Base-by-base conservation (phyloP, 2,888 invertebrate species). In the Agrotis exclamationis region DNA sequence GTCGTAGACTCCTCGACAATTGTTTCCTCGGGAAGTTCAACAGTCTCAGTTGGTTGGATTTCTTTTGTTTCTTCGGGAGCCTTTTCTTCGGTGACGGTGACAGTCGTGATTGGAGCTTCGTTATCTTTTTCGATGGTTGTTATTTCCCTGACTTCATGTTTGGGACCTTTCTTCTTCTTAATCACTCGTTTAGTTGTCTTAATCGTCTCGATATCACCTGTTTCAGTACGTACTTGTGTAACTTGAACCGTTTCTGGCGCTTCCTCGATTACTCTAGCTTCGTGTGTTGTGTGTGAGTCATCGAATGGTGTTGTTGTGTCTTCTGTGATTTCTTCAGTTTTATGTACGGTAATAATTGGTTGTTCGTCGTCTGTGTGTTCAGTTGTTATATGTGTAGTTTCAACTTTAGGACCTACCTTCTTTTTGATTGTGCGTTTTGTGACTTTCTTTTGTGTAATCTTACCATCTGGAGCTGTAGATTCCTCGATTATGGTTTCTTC, bases 81-180 rank as follows among this genome's bases (percentile, higher is more conserved):
- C 87, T 79, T 85, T 79, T 87, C 95, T 87, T 82, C 94, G 80
- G 95, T 95, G 1, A 88, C 81, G 0, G 77, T 84, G 0, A 88
- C 84, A 0, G 83, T 87, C 0, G 85, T 88, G 0, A 78, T 71
- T 0, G 84, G 82, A 1, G 62, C 74, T 20, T 80, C 80, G 9
- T 85, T 81, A n/a, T 80, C 83, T 18, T 51, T 58, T 33, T 70
- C 16, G 0, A 58, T 24, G 0, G 70, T 70, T 0, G 80, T 85
- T 0, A 86, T 87, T 74, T 89, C 87, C 0, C 86, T 87, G 2
- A 90, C 18, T 68, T 89, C 75, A n/a, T 73, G 67, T 28, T 63
- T 73, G 0, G 67, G 72, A 11, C 75, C 75, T 1, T 3, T 56
- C 0, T 68, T 64, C n/a, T 73, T 76, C 3, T 68, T 76, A 45